phyloP scores from a whole-genome alignment of 2,888 invertebrate genomes.

The Plagiodera versicolora region DNA sequence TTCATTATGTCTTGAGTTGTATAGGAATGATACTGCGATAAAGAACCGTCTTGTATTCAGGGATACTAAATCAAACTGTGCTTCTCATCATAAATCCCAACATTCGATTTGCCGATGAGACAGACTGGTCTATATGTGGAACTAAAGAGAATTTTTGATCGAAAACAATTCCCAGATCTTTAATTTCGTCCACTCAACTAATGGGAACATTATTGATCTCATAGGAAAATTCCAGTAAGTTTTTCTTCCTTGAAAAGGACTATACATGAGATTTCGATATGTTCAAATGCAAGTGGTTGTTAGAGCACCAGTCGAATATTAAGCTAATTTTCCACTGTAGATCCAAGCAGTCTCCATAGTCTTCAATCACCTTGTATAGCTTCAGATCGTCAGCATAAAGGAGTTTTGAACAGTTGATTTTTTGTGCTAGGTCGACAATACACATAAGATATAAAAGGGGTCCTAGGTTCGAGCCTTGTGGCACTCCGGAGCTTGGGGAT shows the following conservation, averaged over 20 bases:
- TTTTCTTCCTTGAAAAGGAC: neutral
- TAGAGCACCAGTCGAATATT: conserved; percentile 1
- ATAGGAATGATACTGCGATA: no score
- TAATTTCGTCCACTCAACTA: neutral
- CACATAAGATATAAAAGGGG: neutral
- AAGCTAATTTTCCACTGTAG: neutral
- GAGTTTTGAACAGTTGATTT: neutral
- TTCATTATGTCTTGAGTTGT: no score
- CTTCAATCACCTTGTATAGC: neutral
- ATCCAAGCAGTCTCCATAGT: neutral
- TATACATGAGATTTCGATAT: neutral
- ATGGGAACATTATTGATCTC: neutral
- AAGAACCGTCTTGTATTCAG: no score
- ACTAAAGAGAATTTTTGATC: neutral
- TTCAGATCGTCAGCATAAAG: neutral
- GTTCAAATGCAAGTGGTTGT: neutral
- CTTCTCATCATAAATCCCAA: no score
- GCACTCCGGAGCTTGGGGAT: conserved; percentile 2
- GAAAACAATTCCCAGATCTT: neutral
- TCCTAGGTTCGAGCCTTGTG: neutral
- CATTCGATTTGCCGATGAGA: no score
- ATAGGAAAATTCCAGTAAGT: neutral
- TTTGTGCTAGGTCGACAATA: neutral
- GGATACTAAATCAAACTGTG: no score
- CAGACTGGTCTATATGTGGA: no score